Base-by-base conservation (phyloP, 37 sponge, comb jelly and placozoan genomes). In the Petrosia ficiformis region DNA sequence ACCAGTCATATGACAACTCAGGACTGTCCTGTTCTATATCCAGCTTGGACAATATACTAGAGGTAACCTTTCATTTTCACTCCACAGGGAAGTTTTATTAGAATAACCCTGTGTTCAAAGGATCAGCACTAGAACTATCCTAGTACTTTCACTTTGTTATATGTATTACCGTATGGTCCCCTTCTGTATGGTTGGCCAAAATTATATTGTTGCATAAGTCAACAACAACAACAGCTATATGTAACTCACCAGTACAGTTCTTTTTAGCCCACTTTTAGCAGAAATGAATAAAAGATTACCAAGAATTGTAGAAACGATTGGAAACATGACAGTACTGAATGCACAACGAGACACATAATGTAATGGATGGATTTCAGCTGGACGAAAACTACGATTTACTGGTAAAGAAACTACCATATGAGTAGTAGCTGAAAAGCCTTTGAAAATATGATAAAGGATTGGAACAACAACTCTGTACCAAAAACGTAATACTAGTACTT, bases 221-320 rank as follows among this genome's bases (percentile, higher is more conserved):
- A n/a, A n/a, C n/a, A n/a, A n/a, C n/a, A n/a, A n/a, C n/a, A n/a
- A n/a, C n/a, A n/a, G n/a, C n/a, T 35, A 11, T 5, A 36, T 36
- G 8, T 5, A 39, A 32, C 80, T 86, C 39, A 86, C 86, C 70
- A 86, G 61, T 42, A 86, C 30, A 16, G 79, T 78, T 67, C 76
- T 73, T 39, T 75, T 86, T 30, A 75, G 44, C 28, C 44, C 32
- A 19, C 60, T 74, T 2, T 67, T 74, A 1, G 48, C 32, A 32
- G 19, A 72, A 58, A 72, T n/a, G 28, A 79, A 37, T 19, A 52
- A 58, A 25, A 76, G 67, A 34, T 58, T 65, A 19, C 86, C 86
- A 28, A 86, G 10, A 22, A 56, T 4, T n/a, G 79, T 59, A 4
- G 86, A 65, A 1, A 79, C 57, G 41, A 79, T 34, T 24, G 80